phyloP scores from a whole-genome alignment of 2,113 vertebrate species.

The Nothocercus nigrocapillus region DNA sequence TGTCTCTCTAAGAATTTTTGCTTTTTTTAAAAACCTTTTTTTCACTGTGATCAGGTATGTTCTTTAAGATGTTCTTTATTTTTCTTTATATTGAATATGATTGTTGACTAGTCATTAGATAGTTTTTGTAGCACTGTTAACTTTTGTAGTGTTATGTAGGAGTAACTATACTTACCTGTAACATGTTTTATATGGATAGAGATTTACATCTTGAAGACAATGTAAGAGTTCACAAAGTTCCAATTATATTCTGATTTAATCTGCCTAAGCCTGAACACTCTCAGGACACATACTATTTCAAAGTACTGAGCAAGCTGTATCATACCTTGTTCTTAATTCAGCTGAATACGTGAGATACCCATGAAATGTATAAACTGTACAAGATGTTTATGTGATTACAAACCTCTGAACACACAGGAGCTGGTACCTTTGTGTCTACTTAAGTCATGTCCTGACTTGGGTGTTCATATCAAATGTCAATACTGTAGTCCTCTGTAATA shows the following conservation, averaged over 20 bases:
- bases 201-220: background rate
- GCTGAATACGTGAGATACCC: background rate
- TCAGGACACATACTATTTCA: background rate
- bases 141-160: background rate
- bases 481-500: background rate
- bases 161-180: background rate
- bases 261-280: rapidly evolving
- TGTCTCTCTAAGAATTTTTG: background rate
- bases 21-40: background rate
- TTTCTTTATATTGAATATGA: background rate
- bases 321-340: background rate
- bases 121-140: background rate
- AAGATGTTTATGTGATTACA: background rate
- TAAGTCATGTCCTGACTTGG: background rate
- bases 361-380: no score
- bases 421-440: background rate
- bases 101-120: background rate
- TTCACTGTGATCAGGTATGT: background rate
- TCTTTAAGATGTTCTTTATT: background rate
- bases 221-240: background rate
- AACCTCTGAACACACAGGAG: background rate
- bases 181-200: no score
- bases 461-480: background rate
- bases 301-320: background rate
- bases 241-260: background rate